Conservation (phyloP, 2,113 vertebrate genomes). For the Geococcyx californianus region DNA sequence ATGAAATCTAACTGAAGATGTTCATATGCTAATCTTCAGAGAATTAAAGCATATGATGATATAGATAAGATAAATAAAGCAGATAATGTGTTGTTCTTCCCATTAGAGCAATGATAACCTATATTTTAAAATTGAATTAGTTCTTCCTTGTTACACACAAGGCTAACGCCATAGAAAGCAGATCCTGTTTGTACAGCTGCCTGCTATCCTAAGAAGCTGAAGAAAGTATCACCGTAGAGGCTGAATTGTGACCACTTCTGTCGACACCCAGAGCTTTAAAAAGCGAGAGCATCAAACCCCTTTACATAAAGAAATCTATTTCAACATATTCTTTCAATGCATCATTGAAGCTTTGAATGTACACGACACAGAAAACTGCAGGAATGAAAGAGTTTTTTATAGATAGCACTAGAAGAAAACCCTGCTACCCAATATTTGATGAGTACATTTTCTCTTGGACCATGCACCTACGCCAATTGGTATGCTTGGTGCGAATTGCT, state of each 20-base stretch:
- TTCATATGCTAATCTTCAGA: conserved; percentile 14
- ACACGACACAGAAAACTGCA: not conserved
- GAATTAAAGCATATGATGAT: conserved; percentile 46
- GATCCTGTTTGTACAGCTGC: not conserved
- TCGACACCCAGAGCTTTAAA: not conserved
- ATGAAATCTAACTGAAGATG: conserved; percentile 57
- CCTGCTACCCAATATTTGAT: not conserved
- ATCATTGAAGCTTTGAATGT: not conserved
- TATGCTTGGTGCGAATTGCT: not conserved
- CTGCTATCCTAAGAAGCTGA: not conserved
- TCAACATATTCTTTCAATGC: not conserved
- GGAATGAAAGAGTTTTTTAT: not conserved
- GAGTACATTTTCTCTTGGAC: not conserved
- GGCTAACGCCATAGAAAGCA: conserved; percentile 42
- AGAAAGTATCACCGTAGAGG: not conserved
- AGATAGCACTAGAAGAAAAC: not conserved
- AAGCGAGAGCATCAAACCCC: not conserved
- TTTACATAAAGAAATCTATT: not conserved
- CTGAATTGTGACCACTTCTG: not conserved
- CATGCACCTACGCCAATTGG: not conserved
- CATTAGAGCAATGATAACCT: conserved; percentile 13
- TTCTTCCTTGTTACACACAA: not conserved
- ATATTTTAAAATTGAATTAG: not conserved
- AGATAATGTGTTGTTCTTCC: conserved; percentile 49
- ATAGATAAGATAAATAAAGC: conserved; percentile 49